phyloP scores from a whole-genome alignment of 2,888 invertebrate species.

The Apocheima hispidaria region DNA sequence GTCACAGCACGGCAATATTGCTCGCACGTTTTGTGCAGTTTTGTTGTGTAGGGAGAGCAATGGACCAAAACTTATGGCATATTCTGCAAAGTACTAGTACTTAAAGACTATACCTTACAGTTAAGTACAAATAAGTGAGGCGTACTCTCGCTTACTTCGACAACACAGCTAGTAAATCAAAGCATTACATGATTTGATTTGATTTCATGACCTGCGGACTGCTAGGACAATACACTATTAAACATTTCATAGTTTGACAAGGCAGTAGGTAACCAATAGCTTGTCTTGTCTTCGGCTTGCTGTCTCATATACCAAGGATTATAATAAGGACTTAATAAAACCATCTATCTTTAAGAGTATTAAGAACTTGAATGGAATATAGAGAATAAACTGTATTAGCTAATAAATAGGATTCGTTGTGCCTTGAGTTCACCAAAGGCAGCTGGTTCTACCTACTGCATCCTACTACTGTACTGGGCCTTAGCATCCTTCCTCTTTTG shows the following conservation, averaged over 20 bases:
- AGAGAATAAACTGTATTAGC: background rate
- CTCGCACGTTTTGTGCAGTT: too few species aligned
- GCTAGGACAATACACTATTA: conserved; percentile 6
- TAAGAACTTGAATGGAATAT: background rate
- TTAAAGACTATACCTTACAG: too few species aligned
- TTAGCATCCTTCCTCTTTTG: too few species aligned
- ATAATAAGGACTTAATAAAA: conserved; percentile 3
- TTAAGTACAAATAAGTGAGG: too few species aligned
- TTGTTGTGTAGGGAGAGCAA: too few species aligned
- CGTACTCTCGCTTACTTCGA: background rate
- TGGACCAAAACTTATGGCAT: too few species aligned
- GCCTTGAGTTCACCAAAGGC: too few species aligned
- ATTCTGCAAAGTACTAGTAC: too few species aligned
- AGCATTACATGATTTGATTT: conserved; percentile 1
- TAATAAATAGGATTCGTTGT: background rate
- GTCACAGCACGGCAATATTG: too few species aligned
- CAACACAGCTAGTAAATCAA: conserved; percentile 9
- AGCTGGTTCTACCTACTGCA: too few species aligned
- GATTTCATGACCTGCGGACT: conserved; percentile 9
- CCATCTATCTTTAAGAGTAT: background rate
- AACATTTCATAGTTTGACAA: conserved; percentile 24
- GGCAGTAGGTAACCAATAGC: background rate
- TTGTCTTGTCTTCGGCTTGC: background rate
- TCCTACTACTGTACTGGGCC: too few species aligned
- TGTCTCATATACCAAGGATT: background rate